phyloP scores from a whole-genome alignment of 2,797 vertebrate species.

The Tragelaphus oryx region DNA sequence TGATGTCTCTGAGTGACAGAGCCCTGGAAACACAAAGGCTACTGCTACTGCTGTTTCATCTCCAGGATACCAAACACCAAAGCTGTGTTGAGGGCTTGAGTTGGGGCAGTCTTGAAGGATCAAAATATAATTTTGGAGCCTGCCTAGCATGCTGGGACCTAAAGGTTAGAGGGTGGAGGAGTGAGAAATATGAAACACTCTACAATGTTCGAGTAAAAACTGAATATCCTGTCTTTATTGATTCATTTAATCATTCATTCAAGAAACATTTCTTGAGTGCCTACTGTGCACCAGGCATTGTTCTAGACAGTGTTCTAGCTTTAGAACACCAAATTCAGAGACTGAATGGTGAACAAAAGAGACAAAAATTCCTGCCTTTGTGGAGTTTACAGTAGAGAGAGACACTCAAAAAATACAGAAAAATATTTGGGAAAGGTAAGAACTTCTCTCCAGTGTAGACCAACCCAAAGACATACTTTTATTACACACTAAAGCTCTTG shows the following conservation, averaged over 20 bases:
- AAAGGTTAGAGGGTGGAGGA: neutral
- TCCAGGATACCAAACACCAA: neutral
- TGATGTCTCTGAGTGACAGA: neutral
- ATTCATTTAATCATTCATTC: neutral
- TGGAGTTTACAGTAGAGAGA: neutral
- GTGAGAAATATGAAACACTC: neutral
- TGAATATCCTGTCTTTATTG: neutral
- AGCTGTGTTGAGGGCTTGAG: neutral
- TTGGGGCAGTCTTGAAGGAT: neutral
- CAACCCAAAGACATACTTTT: neutral
- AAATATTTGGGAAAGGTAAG: neutral
- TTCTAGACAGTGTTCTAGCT: neutral
- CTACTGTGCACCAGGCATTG: neutral
- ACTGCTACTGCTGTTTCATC: neutral
- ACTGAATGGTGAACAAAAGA: neutral
- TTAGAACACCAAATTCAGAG: neutral
- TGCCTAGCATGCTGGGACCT: neutral
- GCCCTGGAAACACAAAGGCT: neutral
- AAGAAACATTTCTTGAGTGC: neutral
- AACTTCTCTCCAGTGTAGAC: neutral
- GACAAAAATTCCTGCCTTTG: neutral
- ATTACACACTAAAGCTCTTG: neutral
- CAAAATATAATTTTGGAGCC: neutral
- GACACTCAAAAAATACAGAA: neutral
- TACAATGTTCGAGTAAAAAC: neutral